Conservation (phyloP, 1,140 invertebrate species). For the Diuraphis noxia region DNA sequence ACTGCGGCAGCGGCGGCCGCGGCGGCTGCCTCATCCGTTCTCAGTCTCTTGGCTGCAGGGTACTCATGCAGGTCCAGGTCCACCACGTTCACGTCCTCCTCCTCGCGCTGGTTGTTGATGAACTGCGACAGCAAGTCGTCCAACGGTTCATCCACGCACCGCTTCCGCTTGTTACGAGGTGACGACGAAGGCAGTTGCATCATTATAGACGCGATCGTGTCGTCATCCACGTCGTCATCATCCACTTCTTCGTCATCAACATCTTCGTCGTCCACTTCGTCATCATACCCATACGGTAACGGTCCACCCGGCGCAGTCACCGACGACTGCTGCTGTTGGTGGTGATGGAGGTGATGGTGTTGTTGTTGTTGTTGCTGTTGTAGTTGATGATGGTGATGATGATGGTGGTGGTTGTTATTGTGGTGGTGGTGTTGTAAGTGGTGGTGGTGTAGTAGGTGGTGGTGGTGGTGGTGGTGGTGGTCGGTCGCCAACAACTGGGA, state of each 20-base stretch:
- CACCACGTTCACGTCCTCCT: slow-evolving; percentile 59
- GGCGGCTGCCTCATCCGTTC: slow-evolving; percentile 19
- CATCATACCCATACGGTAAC: slow-evolving; percentile 63
- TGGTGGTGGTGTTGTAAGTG: slow-evolving; percentile 52
- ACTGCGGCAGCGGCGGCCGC: not conserved
- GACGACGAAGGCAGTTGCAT: slow-evolving; percentile 39
- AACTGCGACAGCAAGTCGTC: slow-evolving; percentile 60
- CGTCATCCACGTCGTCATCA: slow-evolving; percentile 65
- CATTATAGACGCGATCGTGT: slow-evolving; percentile 35
- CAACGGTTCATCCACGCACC: slow-evolving; percentile 21
- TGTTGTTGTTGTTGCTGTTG: slow-evolving; percentile 56
- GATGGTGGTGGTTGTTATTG: not conserved
- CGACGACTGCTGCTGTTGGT: slow-evolving; percentile 58
- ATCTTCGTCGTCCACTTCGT: slow-evolving; percentile 64
- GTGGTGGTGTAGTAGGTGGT: slow-evolving; percentile 51
- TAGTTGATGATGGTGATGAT: not conserved
- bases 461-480: slow-evolving; percentile 60
- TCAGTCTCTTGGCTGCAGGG: slow-evolving; percentile 56
- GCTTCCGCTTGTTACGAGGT: not conserved
- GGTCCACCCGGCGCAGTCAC: not conserved
- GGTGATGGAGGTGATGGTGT: slow-evolving; percentile 58
- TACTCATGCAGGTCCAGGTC: slow-evolving; percentile 56
- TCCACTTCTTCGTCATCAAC: slow-evolving; percentile 65
- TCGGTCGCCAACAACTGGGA: slow-evolving; percentile 56
- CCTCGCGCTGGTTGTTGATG: slow-evolving; percentile 68